A percentile compares a stretch with the other conserved stretches of the same genome.
Evolutionary conservation across 2,797 vertebrate genomes (phyloP).

Genomic region (Coreius guichenoti): DNA sequence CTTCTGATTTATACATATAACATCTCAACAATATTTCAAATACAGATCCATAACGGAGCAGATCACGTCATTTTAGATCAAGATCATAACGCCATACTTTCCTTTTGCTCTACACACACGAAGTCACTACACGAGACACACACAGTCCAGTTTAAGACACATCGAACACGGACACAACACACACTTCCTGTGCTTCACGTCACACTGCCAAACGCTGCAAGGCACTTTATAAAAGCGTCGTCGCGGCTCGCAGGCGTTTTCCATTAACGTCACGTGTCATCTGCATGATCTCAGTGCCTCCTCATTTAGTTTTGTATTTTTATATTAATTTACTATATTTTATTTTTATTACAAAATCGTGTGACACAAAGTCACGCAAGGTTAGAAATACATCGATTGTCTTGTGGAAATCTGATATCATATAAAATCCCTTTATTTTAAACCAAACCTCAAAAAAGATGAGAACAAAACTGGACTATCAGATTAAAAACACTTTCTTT

Average conservation of each 20-base stretch:
- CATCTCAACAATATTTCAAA: neutral
- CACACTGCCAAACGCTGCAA: neutral
- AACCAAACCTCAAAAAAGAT: conserved; percentile 11
- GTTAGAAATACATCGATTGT: too few relatives aligned
- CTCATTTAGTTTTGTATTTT: neutral
- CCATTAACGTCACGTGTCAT: neutral
- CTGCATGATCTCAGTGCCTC: too few relatives aligned
- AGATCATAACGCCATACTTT: too few relatives aligned
- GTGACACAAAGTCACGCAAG: neutral
- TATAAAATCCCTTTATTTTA: conserved; percentile 73
- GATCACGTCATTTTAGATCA: neutral
- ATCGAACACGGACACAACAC: neutral
- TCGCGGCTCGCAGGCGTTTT: neutral
- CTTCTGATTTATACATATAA: too few relatives aligned
- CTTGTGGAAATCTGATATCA: conserved; percentile 57
- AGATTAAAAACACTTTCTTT: too few relatives aligned
- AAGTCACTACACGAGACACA: too few relatives aligned
- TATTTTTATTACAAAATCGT: neutral
- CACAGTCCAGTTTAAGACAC: too few relatives aligned
- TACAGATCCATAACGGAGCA: neutral
- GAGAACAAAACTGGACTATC: neutral
- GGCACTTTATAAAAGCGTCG: conserved; percentile 29
- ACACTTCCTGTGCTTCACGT: neutral
- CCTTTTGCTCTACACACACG: too few relatives aligned
- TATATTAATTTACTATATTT: too few relatives aligned